These are phyloP conservation scores for Molossus alvarezi DNA, from an alignment of 2,797 vertebrate species.

Conservation along the genomic window DNA sequence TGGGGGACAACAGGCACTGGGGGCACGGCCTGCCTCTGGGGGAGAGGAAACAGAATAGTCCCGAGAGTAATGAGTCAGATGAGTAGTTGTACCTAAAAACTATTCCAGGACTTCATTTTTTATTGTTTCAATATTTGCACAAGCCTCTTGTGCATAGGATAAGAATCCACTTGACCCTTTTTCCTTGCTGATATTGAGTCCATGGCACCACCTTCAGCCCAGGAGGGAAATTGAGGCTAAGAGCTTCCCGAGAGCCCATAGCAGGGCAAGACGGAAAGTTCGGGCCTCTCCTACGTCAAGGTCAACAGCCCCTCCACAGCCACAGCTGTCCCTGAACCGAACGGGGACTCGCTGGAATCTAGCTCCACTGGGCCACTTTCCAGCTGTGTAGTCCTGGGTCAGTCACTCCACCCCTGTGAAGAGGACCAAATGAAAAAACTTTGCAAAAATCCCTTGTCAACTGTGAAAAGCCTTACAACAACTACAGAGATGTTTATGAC, in stretches of 20 bases:
- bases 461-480: conserved; percentile 77
- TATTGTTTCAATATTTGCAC: background rate
- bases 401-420: conserved; percentile 62
- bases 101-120: background rate
- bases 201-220: background rate
- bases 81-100: background rate
- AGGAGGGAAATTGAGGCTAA: background rate
- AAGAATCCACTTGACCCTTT: background rate
- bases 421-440: conserved; percentile 74
- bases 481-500: conserved; percentile 76
- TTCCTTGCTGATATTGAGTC: background rate
- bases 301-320: background rate
- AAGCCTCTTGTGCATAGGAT: background rate
- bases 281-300: background rate
- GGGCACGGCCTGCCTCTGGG: background rate
- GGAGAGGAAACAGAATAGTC: background rate
- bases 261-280: background rate
- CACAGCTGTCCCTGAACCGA: background rate
- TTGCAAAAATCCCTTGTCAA: conserved; percentile 82
- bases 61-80: background rate
- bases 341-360: background rate
- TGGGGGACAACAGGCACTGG: background rate
- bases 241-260: background rate
- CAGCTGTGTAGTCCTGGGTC: conserved; percentile 46
- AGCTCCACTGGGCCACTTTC: background rate